These are phyloP conservation scores for Ageneiosus marmoratus DNA, from an alignment of 2,113 vertebrate genomes.

Conservation along the genomic window DNA sequence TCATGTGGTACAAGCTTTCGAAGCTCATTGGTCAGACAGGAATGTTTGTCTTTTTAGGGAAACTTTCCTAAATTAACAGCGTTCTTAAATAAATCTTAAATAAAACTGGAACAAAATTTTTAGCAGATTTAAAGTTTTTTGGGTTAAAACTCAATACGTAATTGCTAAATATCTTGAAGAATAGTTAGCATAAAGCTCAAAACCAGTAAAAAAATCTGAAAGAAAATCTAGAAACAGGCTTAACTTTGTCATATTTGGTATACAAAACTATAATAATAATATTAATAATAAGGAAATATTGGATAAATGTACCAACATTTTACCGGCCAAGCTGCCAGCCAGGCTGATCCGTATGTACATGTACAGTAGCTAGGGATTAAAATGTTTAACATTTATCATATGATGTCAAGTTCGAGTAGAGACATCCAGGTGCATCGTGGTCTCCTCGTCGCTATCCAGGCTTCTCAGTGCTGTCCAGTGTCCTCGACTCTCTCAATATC, in stretches of 20 bases:
- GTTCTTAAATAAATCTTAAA: not conserved
- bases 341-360: constrained; percentile 55
- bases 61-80: not conserved
- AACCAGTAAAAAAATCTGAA: not conserved
- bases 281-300: not conserved
- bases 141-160: no score
- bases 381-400: constrained; percentile 74
- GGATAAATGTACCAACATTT: not conserved
- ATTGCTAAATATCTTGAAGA: not conserved
- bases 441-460: constrained; percentile 22
- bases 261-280: no score
- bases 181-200: not conserved
- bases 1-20: not conserved
- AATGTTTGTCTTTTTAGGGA: not conserved
- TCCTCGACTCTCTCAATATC: constrained; percentile 35
- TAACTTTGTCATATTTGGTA: not conserved
- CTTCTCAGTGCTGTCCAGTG: constrained; percentile 42
- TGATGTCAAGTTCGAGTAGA: constrained; percentile 60
- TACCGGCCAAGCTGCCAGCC: constrained; percentile 35
- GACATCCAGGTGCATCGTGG: constrained; percentile 57
- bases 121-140: no score
- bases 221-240: constrained; percentile 6
- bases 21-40: not conserved
- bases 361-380: constrained; percentile 59
- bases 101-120: no score